phyloP scores from a whole-genome alignment of 1,140 invertebrate genomes.

The Drosophila teissieri region DNA sequence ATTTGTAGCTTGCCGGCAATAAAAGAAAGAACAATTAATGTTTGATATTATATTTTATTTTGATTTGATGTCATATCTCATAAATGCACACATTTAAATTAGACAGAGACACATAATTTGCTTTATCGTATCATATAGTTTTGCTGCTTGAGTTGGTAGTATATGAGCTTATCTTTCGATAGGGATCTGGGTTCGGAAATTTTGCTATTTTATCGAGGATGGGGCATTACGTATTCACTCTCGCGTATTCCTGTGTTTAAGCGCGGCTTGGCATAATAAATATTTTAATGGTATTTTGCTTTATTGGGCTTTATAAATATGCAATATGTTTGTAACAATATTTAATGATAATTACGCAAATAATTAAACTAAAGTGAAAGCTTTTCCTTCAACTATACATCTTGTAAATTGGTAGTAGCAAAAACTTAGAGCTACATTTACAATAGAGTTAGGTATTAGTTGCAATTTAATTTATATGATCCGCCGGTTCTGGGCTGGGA shows the following conservation, averaged over 20 bases:
- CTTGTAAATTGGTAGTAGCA: conserved; percentile 82
- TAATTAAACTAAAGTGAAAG: conserved; percentile 83
- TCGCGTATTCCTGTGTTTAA: conserved; percentile 61
- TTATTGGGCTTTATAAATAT: conserved; percentile 67
- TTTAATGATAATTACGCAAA: conserved; percentile 78
- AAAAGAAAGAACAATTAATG: background rate
- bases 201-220: conserved; percentile 60
- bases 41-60: conserved; percentile 67
- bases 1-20: background rate
- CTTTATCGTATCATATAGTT: conserved; percentile 65
- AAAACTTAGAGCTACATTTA: conserved; percentile 79
- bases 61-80: conserved; percentile 76
- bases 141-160: conserved; percentile 38
- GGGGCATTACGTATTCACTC: conserved; percentile 60
- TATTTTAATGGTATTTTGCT: conserved; percentile 61
- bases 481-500: conserved; percentile 15
- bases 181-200: conserved; percentile 49
- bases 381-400: conserved; percentile 80
- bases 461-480: conserved; percentile 29
- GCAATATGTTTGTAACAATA: conserved; percentile 81
- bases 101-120: conserved; percentile 74
- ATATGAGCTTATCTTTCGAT: conserved; percentile 23
- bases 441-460: conserved; percentile 53
- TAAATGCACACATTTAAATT: conserved; percentile 82
- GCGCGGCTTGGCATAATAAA: conserved; percentile 77